These are phyloP conservation scores for Caenorhabditis drosophilae DNA, from an alignment of 2,888 invertebrate species.

Conservation along the genomic window DNA sequence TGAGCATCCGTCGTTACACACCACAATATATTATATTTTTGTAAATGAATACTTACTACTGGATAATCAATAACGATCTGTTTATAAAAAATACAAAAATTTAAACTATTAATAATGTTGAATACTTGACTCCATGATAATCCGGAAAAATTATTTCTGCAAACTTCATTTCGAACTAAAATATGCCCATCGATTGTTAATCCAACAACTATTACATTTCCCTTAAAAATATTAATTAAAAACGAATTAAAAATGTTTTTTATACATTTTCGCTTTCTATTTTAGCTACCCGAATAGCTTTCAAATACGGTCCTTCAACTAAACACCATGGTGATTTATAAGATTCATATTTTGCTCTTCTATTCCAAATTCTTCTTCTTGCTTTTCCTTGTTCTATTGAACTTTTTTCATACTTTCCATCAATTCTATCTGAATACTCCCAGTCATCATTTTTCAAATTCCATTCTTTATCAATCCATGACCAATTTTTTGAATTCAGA, in stretches of 20 bases:
- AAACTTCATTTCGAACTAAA: slow-evolving; percentile 15
- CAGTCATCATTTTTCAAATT: slow-evolving; percentile 21
- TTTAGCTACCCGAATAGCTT: slow-evolving; percentile 26
- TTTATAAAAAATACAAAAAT: no score
- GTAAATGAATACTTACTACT: slow-evolving; percentile 13
- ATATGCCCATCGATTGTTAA: slow-evolving; percentile 25
- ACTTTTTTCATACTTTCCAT: slow-evolving; percentile 9
- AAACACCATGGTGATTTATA: slow-evolving; percentile 32
- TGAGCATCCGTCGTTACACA: slow-evolving; percentile 10
- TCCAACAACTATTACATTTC: slow-evolving; percentile 9
- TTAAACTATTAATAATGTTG: no score
- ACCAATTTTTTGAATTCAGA: slow-evolving; percentile 21
- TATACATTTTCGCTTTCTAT: slow-evolving; percentile 10
- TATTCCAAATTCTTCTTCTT: slow-evolving; percentile 27
- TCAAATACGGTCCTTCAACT: slow-evolving; percentile 30
- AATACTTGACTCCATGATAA: slow-evolving; percentile 20
- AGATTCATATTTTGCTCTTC: slow-evolving; percentile 26
- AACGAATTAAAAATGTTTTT: background rate
- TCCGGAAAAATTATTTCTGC: slow-evolving; percentile 14
- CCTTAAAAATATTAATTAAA: background rate
- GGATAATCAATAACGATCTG: slow-evolving; percentile 21
- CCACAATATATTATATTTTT: slow-evolving; percentile 19
- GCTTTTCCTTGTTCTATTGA: slow-evolving; percentile 16
- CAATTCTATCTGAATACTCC: slow-evolving; percentile 27
- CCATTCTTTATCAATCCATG: slow-evolving; percentile 30